These are phyloP conservation scores for Hirundichthys speculiger DNA, from an alignment of 2,113 vertebrate genomes.

Conservation along the genomic window DNA sequence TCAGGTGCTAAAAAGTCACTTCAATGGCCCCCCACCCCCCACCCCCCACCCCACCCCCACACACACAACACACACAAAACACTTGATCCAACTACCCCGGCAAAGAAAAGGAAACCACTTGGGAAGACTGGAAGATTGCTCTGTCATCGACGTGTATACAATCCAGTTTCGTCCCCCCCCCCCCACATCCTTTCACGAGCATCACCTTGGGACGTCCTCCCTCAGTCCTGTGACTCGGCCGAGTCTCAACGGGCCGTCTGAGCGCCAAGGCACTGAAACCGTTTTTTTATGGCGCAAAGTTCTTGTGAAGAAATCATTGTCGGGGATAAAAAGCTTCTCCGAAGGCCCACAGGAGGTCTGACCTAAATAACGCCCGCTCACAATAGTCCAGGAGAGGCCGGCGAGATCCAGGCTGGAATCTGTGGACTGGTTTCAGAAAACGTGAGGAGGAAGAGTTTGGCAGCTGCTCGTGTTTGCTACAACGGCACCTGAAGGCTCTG, in stretches of 20 bases:
- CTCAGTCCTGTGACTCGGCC: conserved; percentile 67
- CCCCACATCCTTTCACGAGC: conserved; percentile 68
- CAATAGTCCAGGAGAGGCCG: conserved; percentile 47
- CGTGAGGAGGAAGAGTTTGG: neutral
- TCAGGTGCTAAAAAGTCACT: conserved; percentile 65
- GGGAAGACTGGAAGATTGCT: conserved; percentile 79
- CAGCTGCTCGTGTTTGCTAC: too few species aligned
- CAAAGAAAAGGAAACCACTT: conserved; percentile 70
- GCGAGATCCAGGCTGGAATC: conserved; percentile 24
- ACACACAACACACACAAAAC: conserved; percentile 58
- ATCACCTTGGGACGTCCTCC: conserved; percentile 72
- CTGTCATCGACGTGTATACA: conserved; percentile 76
- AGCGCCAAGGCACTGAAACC: conserved; percentile 47
- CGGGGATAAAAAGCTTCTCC: conserved; percentile 62
- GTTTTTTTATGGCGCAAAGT: conserved; percentile 66
- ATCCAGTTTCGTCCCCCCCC: conserved; percentile 67
- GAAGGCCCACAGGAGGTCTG: conserved; percentile 65
- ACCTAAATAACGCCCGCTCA: conserved; percentile 61
- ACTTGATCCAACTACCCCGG: conserved; percentile 54
- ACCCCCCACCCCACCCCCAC: neutral
- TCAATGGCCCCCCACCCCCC: conserved; percentile 44
- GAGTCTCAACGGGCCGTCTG: conserved; percentile 59
- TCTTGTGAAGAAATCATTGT: conserved; percentile 69
- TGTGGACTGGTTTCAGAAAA: conserved; percentile 16
- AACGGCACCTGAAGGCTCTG: too few species aligned